Evolutionary conservation across 2,113 vertebrate species (phyloP).

Genomic region (Stigmatopora nigra): DNA sequence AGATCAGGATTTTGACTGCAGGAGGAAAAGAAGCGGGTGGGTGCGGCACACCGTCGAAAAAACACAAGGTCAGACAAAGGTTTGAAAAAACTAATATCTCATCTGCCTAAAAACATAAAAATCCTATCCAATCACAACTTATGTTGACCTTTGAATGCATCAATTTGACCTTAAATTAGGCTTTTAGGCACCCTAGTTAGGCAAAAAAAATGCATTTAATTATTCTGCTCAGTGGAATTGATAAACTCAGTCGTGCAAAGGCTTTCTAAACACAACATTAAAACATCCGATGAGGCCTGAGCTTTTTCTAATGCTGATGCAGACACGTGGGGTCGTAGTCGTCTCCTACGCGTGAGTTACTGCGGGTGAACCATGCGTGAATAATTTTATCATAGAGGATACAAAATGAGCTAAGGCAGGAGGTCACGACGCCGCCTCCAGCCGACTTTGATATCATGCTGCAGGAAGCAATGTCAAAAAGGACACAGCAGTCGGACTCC

Average conservation of each 20-base stretch:
- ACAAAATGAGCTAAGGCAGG: neutral
- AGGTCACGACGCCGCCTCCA: conserved; percentile 3
- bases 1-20: conserved; percentile 87
- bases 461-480: conserved; percentile 46
- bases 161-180: too few relatives aligned
- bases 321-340: neutral
- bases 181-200: neutral
- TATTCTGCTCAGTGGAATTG: neutral
- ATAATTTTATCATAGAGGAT: neutral
- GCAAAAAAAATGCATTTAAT: neutral
- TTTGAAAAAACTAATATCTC: neutral
- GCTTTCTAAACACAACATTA: conserved; percentile 17
- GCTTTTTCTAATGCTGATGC: neutral
- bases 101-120: neutral
- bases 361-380: neutral
- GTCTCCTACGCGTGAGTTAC: neutral
- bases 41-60: neutral
- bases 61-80: neutral
- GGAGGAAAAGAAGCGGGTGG: neutral
- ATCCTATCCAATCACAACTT: neutral
- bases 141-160: neutral
- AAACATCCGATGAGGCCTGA: neutral
- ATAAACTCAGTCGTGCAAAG: neutral
- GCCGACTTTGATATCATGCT: neutral
- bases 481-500: conserved; percentile 17